Conservation (phyloP, 2,113 vertebrate species). For the Anseranas semipalmata region DNA sequence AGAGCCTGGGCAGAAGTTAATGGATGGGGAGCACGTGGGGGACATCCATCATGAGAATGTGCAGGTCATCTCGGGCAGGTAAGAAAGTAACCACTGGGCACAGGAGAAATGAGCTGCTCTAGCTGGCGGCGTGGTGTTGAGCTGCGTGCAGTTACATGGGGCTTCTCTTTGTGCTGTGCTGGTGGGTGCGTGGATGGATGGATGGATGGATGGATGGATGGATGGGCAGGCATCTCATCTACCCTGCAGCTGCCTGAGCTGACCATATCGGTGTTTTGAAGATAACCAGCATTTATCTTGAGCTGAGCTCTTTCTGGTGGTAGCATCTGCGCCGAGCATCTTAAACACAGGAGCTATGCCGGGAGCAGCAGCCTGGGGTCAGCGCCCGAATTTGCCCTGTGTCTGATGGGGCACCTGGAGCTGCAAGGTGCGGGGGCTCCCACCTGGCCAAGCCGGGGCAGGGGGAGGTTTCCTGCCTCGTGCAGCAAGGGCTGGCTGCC, state of each 20-base stretch:
- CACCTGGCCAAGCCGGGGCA: background rate
- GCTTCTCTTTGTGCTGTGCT: background rate
- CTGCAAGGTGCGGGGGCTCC: background rate
- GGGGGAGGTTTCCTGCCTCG: background rate
- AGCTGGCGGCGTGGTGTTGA: background rate
- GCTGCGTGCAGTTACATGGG: rapidly evolving
- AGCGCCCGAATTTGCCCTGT: conserved; percentile 25
- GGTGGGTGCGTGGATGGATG: background rate
- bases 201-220: background rate
- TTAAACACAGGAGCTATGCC: background rate
- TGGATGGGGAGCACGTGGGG: background rate
- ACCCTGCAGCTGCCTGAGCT: background rate
- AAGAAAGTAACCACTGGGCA: background rate
- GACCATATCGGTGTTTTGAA: background rate
- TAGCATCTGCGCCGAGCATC: background rate
- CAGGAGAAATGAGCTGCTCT: background rate
- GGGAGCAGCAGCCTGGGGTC: background rate
- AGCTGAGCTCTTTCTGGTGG: background rate
- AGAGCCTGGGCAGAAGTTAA: background rate
- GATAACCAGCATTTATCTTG: background rate
- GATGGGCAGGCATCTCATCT: background rate
- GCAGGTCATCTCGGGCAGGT: background rate
- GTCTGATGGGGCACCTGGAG: background rate
- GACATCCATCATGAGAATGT: rapidly evolving
- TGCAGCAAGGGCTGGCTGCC: background rate